These are phyloP conservation scores for Pangasianodon gigas DNA, from an alignment of 2,113 vertebrate species.

Conservation along the genomic window DNA sequence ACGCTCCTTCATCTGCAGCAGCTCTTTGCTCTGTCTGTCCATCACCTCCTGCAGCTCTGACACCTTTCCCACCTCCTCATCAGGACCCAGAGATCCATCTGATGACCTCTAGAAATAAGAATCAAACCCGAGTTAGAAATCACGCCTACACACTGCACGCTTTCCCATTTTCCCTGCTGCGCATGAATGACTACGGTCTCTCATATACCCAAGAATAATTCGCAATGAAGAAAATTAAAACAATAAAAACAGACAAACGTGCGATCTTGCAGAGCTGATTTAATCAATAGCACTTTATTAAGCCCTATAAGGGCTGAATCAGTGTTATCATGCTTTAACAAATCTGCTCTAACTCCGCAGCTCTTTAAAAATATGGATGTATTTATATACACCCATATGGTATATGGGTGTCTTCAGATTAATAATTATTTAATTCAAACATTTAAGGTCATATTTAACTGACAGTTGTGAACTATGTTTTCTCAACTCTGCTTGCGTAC, in stretches of 20 bases:
- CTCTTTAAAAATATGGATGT: background rate
- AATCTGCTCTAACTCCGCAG: background rate
- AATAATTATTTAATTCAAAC: background rate
- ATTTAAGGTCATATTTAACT: background rate
- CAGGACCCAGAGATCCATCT: conserved; percentile 82
- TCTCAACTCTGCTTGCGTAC: too few species aligned
- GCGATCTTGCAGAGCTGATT: background rate
- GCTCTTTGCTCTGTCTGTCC: conserved; percentile 86
- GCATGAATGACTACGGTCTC: background rate
- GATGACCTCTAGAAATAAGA: conserved; percentile 79
- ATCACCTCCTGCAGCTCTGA: conserved; percentile 90
- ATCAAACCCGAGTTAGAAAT: background rate
- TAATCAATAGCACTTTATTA: background rate
- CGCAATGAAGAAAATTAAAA: background rate
- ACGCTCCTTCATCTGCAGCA: conserved; percentile 94
- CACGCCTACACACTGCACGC: background rate
- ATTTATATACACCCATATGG: too few species aligned
- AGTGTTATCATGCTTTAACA: background rate
- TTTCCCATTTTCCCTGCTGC: background rate
- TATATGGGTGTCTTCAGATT: background rate
- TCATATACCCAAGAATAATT: background rate
- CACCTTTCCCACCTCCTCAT: conserved; percentile 84
- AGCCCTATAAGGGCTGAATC: background rate
- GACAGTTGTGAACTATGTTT: background rate
- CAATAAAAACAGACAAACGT: too few species aligned